phyloP scores from a whole-genome alignment of 2,797 vertebrate species.

The Acipenser oxyrinchus region DNA sequence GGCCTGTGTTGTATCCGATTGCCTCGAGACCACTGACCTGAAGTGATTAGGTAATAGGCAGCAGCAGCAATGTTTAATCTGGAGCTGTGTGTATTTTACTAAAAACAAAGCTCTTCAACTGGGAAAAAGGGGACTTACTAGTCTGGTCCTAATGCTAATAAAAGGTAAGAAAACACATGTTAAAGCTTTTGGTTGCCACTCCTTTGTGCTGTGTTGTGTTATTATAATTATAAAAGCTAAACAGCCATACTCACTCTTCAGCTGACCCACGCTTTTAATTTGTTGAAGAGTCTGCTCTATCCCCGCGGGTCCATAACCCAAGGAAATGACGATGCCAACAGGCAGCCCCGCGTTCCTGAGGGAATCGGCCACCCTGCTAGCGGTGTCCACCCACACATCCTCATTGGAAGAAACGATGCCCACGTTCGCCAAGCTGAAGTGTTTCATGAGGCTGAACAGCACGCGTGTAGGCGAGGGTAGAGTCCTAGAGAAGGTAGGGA shows the following conservation, averaged over 20 bases:
- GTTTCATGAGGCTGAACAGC: slow-evolving; percentile 54
- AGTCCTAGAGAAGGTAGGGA: slow-evolving; percentile 55
- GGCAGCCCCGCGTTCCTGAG: slow-evolving; percentile 57
- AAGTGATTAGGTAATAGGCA: too few species aligned
- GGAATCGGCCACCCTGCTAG: slow-evolving; percentile 48
- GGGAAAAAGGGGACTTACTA: too few species aligned
- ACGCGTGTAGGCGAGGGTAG: slow-evolving; percentile 50
- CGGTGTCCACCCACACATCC: slow-evolving; percentile 64
- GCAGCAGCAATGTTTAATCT: too few species aligned
- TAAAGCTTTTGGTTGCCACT: too few species aligned
- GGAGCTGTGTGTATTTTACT: too few species aligned
- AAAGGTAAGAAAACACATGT: too few species aligned
- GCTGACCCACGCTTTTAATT: slow-evolving; percentile 47
- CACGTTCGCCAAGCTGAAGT: slow-evolving; percentile 66
- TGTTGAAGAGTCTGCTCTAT: slow-evolving; percentile 47
- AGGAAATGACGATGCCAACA: slow-evolving; percentile 48
- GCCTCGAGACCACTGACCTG: too few species aligned
- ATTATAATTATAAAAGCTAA: not conserved
- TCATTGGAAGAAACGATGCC: slow-evolving; percentile 64
- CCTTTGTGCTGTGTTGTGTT: too few species aligned
- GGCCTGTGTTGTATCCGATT: too few species aligned
- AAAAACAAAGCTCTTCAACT: too few species aligned
- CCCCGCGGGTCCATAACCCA: slow-evolving; percentile 54
- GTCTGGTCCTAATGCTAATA: too few species aligned
- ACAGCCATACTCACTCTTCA: slow-evolving; percentile 51